Conservation (phyloP, 2,797 vertebrate species). For the Euthynnus affinis region DNA sequence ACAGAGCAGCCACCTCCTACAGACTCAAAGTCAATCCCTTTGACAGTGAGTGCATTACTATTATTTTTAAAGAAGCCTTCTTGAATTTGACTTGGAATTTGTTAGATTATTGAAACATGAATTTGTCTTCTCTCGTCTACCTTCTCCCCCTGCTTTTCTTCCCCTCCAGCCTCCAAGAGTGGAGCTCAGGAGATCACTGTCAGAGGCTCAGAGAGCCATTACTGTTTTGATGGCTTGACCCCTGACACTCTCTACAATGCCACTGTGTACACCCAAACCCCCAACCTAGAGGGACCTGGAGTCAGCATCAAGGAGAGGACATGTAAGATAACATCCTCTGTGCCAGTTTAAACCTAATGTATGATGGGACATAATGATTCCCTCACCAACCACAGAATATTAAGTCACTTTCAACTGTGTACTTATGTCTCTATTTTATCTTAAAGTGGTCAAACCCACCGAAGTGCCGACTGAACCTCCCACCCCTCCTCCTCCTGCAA, state of each 20-base stretch:
- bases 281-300: conserved; percentile 95
- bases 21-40: conserved; percentile 93
- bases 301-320: conserved; percentile 92
- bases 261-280: conserved; percentile 94
- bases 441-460: conserved; percentile 94
- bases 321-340: conserved; percentile 80
- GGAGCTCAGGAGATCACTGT: conserved; percentile 96
- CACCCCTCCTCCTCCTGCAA: conserved; percentile 91
- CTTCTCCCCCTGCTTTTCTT: neutral
- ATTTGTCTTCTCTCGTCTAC: conserved; percentile 8
- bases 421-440: conserved; percentile 17
- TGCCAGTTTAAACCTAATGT: neutral
- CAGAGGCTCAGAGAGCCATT: conserved; percentile 90
- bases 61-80: neutral
- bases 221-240: conserved; percentile 93
- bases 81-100: neutral
- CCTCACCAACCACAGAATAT: neutral
- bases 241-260: conserved; percentile 92
- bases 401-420: neutral
- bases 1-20: conserved; percentile 97
- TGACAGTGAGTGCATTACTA: conserved; percentile 84
- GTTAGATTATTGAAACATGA: neutral
- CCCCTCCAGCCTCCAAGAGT: conserved; percentile 71
- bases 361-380: neutral
- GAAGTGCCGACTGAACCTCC: conserved; percentile 92